Conservation (phyloP, 2,113 vertebrate species). For the Delphinapterus leucas region DNA sequence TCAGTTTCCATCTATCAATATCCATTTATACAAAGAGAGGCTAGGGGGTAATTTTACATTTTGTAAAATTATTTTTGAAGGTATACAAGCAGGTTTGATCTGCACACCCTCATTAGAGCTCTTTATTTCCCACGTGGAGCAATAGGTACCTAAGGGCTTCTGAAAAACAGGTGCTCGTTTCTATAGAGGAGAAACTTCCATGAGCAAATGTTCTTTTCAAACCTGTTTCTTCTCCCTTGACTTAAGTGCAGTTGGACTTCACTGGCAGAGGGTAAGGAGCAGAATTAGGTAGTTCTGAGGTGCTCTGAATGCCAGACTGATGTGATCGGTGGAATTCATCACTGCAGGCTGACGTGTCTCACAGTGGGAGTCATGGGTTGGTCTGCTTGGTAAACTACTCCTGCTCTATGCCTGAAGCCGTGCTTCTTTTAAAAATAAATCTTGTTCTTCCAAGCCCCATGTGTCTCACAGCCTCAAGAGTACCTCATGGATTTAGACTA, state of each 20-base stretch:
- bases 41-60: background rate
- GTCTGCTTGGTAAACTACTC: background rate
- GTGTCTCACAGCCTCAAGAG: background rate
- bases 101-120: background rate
- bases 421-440: constrained; percentile 28
- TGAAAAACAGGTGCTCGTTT: constrained; percentile 2
- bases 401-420: background rate
- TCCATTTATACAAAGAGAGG: background rate
- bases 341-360: constrained; percentile 27
- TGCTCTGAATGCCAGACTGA: background rate
- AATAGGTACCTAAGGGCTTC: background rate
- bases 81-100: background rate
- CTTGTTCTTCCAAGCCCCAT: background rate
- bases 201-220: background rate
- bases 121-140: background rate
- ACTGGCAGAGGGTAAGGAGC: background rate
- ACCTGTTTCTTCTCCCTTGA: background rate
- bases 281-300: background rate
- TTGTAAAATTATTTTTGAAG: background rate
- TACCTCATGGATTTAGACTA: background rate
- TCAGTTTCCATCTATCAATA: background rate
- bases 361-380: constrained; percentile 11
- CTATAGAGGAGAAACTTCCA: background rate
- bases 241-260: background rate
- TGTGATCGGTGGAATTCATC: background rate